phyloP scores from a whole-genome alignment of 2,113 vertebrate species.

The Pimephales promelas region DNA sequence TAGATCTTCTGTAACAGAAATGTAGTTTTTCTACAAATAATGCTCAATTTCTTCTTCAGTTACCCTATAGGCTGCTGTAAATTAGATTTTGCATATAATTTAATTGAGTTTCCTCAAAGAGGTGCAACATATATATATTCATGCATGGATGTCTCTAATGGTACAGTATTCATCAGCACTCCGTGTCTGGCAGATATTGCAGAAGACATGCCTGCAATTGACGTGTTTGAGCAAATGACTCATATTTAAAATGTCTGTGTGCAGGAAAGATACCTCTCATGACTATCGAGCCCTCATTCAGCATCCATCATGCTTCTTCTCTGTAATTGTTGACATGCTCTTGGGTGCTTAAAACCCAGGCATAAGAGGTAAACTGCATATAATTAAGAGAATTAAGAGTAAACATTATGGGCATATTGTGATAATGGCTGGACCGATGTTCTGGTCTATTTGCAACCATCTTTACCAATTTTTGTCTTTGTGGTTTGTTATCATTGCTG shows the following conservation, averaged over 20 bases:
- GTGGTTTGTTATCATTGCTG: neutral
- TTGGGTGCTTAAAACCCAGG: neutral
- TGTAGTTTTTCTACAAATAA: neutral
- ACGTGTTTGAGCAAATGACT: neutral
- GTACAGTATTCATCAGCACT: neutral
- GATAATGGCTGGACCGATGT: conserved; percentile 10
- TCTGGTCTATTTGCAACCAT: neutral
- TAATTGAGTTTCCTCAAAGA: neutral
- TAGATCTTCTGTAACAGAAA: neutral
- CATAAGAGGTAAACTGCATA: conserved; percentile 26
- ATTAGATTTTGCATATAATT: neutral
- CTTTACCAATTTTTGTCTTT: neutral
- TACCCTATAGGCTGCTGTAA: neutral
- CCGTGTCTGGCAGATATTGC: neutral
- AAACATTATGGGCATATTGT: conserved; percentile 28
- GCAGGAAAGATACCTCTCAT: neutral
- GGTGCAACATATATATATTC: neutral
- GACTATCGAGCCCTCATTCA: conserved; percentile 8
- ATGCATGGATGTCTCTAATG: neutral
- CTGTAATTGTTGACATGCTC: conserved; percentile 22
- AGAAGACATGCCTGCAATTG: neutral
- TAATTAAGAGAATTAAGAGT: conserved; percentile 4
- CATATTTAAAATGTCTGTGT: neutral
- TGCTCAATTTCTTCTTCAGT: neutral
- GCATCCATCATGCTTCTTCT: conserved; percentile 1